A percentile compares a stretch with the other conserved stretches of the same genome.
These are phyloP conservation scores for Proctacanthus coquilletti DNA, from an alignment of 1,140 invertebrate species.

Conservation along the genomic window DNA sequence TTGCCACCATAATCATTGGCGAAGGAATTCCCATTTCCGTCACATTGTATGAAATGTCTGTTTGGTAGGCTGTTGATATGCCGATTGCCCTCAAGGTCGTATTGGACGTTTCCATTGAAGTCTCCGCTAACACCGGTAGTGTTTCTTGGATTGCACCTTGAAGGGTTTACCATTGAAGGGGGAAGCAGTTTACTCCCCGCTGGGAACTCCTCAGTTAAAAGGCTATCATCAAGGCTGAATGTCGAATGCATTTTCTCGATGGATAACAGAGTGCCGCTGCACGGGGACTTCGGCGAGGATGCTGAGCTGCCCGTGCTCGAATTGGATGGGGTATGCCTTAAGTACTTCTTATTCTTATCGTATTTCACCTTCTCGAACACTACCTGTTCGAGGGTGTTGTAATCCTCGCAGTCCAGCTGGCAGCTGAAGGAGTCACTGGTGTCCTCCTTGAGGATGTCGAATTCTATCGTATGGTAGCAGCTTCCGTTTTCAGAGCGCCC, in stretches of 20 bases:
- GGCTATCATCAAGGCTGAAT: neutral
- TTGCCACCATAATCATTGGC: constrained; percentile 15
- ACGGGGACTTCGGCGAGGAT: neutral
- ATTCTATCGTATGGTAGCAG: too few species aligned
- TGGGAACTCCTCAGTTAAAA: neutral
- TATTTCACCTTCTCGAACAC: constrained; percentile 22
- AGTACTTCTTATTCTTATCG: constrained; percentile 20
- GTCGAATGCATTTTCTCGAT: neutral
- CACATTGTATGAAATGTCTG: constrained; percentile 23
- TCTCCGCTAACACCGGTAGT: neutral
- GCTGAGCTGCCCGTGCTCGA: constrained; percentile 12
- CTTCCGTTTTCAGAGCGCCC: too few species aligned
- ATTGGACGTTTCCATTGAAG: neutral
- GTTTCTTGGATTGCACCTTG: neutral
- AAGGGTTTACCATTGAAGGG: neutral
- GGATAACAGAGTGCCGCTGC: neutral
- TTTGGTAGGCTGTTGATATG: neutral
- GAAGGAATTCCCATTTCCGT: constrained; percentile 25
- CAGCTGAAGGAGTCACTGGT: too few species aligned
- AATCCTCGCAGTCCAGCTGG: too few species aligned
- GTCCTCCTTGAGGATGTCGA: too few species aligned
- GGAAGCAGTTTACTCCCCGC: neutral
- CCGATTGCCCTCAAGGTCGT: neutral
- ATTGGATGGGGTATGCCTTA: constrained; percentile 23
- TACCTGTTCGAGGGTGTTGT: constrained; percentile 7